Evolutionary conservation across 1,140 invertebrate genomes (phyloP).

Genomic region (Varroa destructor): DNA sequence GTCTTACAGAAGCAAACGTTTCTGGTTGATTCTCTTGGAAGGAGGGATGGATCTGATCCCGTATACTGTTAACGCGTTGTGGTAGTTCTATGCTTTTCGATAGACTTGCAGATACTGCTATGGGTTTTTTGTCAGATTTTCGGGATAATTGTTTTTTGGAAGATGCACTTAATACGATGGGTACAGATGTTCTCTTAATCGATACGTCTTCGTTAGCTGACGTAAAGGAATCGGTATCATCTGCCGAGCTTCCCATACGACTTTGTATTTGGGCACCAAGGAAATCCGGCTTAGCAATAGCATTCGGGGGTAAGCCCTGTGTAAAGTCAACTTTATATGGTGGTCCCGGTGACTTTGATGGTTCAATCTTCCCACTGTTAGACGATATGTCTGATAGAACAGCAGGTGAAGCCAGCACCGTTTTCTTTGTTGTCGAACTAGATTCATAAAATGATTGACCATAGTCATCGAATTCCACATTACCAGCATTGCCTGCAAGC

Average conservation of each 20-base stretch:
- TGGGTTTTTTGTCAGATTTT: too few relatives aligned
- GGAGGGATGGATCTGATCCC: too few relatives aligned
- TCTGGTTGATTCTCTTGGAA: too few relatives aligned
- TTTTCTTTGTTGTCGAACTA: slow-evolving; percentile 17
- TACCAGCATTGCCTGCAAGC: not conserved
- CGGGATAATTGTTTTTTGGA: too few relatives aligned
- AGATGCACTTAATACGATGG: too few relatives aligned
- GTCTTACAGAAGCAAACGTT: too few relatives aligned
- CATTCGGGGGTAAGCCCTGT: slow-evolving; percentile 1
- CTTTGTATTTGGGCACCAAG: not conserved
- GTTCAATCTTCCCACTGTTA: slow-evolving; percentile 9
- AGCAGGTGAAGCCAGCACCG: not conserved
- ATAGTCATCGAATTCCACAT: slow-evolving; percentile 3
- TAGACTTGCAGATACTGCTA: too few relatives aligned
- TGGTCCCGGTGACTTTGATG: slow-evolving; percentile 10
- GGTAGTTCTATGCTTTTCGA: too few relatives aligned
- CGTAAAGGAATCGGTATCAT: too few relatives aligned
- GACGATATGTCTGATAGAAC: not conserved
- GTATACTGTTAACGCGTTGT: too few relatives aligned
- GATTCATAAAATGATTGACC: slow-evolving; percentile 15
- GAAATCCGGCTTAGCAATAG: slow-evolving; percentile 10
- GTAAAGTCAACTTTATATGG: slow-evolving; percentile 25
- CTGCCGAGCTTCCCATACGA: not conserved
- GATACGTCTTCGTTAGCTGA: too few relatives aligned
- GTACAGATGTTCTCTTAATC: too few relatives aligned